Percentiles rank a stretch among this genome's conserved stretches.
Evolutionary conservation across 2,888 invertebrate genomes (phyloP).

Genomic region (Geotrupes spiniger): DNA sequence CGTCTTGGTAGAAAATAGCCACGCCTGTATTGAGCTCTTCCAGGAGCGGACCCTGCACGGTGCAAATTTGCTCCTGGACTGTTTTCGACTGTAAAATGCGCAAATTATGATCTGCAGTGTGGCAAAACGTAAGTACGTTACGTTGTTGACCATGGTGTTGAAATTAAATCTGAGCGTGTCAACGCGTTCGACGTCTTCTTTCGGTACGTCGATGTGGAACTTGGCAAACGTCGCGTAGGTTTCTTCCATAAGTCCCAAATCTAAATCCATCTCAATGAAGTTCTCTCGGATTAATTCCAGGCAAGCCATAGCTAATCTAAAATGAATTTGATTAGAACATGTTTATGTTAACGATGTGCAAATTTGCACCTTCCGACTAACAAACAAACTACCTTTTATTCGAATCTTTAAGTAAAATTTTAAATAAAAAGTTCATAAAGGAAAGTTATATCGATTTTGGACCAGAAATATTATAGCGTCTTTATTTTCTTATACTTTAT

Average conservation of each 20-base stretch:
- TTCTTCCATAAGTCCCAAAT: slow-evolving; percentile 73
- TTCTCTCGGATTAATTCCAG: slow-evolving; percentile 72
- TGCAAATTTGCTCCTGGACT: slow-evolving; percentile 67
- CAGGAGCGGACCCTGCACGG: slow-evolving; percentile 74
- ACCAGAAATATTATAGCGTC: too few relatives aligned
- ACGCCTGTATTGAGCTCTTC: slow-evolving; percentile 72
- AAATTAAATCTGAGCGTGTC: slow-evolving; percentile 77
- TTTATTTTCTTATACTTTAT: too few relatives aligned
- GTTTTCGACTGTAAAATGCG: slow-evolving; percentile 55
- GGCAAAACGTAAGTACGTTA: slow-evolving; percentile 51
- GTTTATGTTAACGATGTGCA: too few relatives aligned
- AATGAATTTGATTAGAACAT: too few relatives aligned
- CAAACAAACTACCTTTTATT: too few relatives aligned
- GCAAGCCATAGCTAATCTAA: slow-evolving; percentile 74
- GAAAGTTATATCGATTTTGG: too few relatives aligned
- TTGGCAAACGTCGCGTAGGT: slow-evolving; percentile 70
- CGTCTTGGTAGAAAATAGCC: slow-evolving; percentile 61
- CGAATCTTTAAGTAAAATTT: too few relatives aligned
- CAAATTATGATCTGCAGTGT: not conserved
- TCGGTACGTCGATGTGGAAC: slow-evolving; percentile 66
- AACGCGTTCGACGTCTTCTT: slow-evolving; percentile 77
- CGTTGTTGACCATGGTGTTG: slow-evolving; percentile 69
- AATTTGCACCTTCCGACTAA: too few relatives aligned
- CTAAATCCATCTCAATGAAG: slow-evolving; percentile 77
- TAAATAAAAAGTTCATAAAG: too few relatives aligned